Conservation (phyloP, 2,113 vertebrate species). For the Leucosticte australis region DNA sequence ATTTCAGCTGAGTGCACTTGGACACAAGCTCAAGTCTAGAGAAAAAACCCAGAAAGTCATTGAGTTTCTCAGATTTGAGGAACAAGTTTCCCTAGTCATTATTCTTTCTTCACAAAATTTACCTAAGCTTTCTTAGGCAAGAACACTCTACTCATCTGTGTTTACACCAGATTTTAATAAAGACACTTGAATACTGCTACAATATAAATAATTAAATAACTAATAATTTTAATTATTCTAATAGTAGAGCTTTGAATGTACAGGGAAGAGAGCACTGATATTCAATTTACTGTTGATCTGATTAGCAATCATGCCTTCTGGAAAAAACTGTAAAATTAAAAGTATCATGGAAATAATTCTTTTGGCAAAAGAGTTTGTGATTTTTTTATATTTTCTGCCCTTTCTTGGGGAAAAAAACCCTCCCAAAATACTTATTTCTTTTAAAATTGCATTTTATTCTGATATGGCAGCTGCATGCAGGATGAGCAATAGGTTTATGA, state of each 20-base stretch:
- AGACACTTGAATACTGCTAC: not conserved
- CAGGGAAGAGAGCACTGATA: not conserved
- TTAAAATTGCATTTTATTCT: not conserved
- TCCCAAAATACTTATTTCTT: not conserved
- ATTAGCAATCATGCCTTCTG: not conserved
- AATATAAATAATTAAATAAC: slow-evolving; percentile 1
- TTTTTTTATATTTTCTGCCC: not conserved
- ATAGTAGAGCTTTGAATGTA: not conserved
- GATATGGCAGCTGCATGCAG: not conserved
- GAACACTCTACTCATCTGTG: not conserved
- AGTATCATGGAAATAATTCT: not conserved
- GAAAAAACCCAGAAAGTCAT: not conserved
- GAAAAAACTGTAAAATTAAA: not conserved
- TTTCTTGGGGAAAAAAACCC: not conserved
- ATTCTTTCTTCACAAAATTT: not conserved
- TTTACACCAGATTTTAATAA: not conserved
- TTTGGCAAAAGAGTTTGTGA: not conserved
- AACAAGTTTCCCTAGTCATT: not conserved
- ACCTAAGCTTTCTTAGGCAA: not conserved
- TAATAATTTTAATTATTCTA: not conserved
- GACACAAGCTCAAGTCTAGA: not conserved
- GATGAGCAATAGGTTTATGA: not conserved
- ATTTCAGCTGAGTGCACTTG: not conserved
- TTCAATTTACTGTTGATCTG: not conserved
- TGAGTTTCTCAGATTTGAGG: not conserved